Conservation (phyloP, 2,888 invertebrate species). For the Philopedon plagiatum region DNA sequence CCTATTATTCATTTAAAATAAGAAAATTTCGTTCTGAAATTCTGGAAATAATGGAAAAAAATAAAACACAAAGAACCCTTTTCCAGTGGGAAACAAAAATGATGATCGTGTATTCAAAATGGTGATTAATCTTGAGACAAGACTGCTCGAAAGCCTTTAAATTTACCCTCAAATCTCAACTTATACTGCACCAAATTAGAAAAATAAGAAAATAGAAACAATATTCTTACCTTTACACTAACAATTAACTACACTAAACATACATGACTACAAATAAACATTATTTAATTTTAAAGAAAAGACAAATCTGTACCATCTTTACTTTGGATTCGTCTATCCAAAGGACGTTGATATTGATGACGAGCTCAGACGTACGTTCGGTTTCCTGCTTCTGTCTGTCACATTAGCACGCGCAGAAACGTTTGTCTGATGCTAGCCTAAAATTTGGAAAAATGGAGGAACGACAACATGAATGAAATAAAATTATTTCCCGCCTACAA, state of each 20-base stretch:
- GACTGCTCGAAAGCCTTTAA: background rate
- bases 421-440: background rate
- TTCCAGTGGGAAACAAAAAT: conserved; percentile 11
- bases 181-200: background rate
- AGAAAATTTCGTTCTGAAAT: background rate
- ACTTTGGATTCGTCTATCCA: background rate
- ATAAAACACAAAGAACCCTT: conserved; percentile 5
- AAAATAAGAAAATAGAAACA: background rate
- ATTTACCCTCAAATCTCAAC: background rate
- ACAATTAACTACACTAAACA: conserved; percentile 14
- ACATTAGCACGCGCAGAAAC: background rate
- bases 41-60: background rate
- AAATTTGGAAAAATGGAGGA: conserved; percentile 38
- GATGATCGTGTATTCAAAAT: conserved; percentile 21
- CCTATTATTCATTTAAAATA: background rate
- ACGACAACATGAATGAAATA: conserved; percentile 5
- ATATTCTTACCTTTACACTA: conserved; percentile 21
- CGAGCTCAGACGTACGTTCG: background rate
- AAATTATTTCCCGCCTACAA: conserved; percentile 34
- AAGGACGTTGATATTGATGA: conserved; percentile 26
- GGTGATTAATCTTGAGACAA: conserved; percentile 33
- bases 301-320: conserved; percentile 39
- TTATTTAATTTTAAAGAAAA: conserved; percentile 19
- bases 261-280: conserved; percentile 16
- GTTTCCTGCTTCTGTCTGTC: background rate